A percentile compares a stretch with the other conserved stretches of the same genome.
Conservation (phyloP, 2,113 vertebrate genomes). For the Glaucomys volans region DNA sequence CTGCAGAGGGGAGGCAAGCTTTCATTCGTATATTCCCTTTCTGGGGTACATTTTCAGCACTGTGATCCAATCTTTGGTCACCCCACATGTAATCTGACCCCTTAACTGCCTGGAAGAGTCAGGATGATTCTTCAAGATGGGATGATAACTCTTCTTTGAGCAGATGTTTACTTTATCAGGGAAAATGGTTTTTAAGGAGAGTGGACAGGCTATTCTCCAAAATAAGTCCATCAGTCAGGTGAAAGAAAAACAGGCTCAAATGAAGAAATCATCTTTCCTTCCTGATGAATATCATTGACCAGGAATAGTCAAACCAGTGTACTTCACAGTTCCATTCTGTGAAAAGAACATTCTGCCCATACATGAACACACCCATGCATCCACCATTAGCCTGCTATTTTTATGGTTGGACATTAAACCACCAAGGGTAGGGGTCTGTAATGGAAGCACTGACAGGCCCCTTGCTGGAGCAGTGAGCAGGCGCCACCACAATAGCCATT, state of each 20-base stretch:
- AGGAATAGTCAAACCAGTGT: neutral
- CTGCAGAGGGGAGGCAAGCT: neutral
- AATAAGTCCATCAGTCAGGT: neutral
- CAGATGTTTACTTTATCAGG: constrained; percentile 8
- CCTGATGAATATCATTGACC: neutral
- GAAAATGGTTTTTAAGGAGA: neutral
- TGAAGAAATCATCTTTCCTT: constrained; percentile 36
- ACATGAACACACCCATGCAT: too few relatives aligned
- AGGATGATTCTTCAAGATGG: neutral
- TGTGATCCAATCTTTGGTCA: neutral
- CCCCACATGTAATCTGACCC: neutral
- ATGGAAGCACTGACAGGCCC: constrained; percentile 77
- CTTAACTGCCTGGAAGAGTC: neutral
- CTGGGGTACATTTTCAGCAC: neutral
- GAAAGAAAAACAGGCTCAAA: neutral
- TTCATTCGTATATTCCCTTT: neutral
- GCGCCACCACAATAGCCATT: constrained; percentile 81
- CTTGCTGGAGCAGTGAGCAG: constrained; percentile 54
- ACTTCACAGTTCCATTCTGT: neutral
- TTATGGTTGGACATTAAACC: constrained; percentile 68
- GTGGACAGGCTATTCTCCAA: neutral
- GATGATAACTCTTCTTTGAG: neutral
- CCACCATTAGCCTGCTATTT: neutral
- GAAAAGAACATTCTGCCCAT: neutral
- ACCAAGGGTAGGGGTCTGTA: constrained; percentile 60